These are phyloP conservation scores for Hyla sarda DNA, from an alignment of 2,113 vertebrate genomes.

Conservation along the genomic window DNA sequence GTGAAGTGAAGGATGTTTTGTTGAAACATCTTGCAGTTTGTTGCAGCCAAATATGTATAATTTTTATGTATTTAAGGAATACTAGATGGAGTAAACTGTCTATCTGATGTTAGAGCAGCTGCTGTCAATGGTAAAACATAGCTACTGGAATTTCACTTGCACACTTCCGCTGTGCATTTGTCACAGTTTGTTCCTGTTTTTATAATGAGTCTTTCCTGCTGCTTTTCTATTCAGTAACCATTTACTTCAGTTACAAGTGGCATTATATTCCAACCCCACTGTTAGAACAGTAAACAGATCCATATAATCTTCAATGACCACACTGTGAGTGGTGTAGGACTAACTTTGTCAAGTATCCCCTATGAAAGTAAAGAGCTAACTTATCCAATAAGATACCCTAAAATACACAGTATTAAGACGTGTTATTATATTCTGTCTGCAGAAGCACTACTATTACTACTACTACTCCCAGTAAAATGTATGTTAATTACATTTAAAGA, in stretches of 20 bases:
- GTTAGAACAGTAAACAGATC: neutral
- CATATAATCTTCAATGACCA: neutral
- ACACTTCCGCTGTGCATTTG: neutral
- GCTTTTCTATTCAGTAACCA: slow-evolving; percentile 5
- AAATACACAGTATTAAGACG: neutral
- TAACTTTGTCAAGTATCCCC: neutral
- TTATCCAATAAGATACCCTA: neutral
- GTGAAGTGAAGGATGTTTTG: neutral
- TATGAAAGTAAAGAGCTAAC: neutral
- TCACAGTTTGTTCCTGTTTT: neutral
- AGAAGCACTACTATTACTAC: no score
- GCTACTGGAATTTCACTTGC: neutral
- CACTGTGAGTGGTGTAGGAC: neutral
- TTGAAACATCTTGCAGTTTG: neutral
- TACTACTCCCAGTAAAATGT: no score
- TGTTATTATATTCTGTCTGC: neutral
- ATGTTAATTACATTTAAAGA: no score
- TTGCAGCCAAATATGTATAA: neutral
- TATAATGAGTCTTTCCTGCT: neutral
- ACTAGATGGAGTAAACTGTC: neutral
- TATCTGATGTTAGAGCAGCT: neutral
- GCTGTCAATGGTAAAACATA: neutral
- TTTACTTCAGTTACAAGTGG: slow-evolving; percentile 3
- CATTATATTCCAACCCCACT: neutral
- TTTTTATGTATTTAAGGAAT: neutral